Conservation (phyloP, 2,113 vertebrate genomes). For the Natator depressus region DNA sequence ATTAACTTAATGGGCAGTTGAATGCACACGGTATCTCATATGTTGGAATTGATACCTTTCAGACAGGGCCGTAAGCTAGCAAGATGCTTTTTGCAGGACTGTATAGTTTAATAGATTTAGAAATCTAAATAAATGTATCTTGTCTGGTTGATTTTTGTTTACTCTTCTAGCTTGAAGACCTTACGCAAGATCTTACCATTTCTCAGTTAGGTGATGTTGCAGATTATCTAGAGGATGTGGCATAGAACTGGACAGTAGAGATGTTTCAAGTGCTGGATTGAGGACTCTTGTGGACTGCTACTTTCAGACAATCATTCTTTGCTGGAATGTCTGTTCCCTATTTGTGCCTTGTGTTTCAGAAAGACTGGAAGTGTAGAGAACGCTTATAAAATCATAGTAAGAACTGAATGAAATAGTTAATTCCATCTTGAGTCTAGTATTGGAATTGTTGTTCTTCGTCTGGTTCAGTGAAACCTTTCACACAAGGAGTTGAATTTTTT, state of each 20-base stretch:
- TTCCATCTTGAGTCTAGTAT: slow-evolving; percentile 40
- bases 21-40: background rate
- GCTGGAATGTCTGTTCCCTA: slow-evolving; percentile 67
- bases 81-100: background rate
- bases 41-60: background rate
- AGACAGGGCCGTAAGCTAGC: background rate
- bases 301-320: slow-evolving; percentile 71
- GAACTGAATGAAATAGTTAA: slow-evolving; percentile 35
- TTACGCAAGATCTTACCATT: slow-evolving; percentile 88
- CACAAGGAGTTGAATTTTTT: slow-evolving; percentile 43
- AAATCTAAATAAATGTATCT: background rate
- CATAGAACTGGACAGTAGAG: slow-evolving; percentile 72
- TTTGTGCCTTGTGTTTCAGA: slow-evolving; percentile 78
- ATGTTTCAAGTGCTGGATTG: slow-evolving; percentile 8
- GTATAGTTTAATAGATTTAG: background rate
- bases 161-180: slow-evolving; percentile 83
- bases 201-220: slow-evolving; percentile 88
- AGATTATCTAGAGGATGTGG: slow-evolving; percentile 93
- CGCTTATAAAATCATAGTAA: slow-evolving; percentile 58
- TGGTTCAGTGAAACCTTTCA: slow-evolving; percentile 33
- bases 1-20: background rate
- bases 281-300: slow-evolving; percentile 32
- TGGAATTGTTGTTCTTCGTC: slow-evolving; percentile 30
- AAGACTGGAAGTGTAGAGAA: slow-evolving; percentile 61
- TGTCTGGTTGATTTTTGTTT: background rate